These are phyloP conservation scores for human DNA, from an alignment of 2,113 vertebrate species.

Conservation along the genomic window DNA sequence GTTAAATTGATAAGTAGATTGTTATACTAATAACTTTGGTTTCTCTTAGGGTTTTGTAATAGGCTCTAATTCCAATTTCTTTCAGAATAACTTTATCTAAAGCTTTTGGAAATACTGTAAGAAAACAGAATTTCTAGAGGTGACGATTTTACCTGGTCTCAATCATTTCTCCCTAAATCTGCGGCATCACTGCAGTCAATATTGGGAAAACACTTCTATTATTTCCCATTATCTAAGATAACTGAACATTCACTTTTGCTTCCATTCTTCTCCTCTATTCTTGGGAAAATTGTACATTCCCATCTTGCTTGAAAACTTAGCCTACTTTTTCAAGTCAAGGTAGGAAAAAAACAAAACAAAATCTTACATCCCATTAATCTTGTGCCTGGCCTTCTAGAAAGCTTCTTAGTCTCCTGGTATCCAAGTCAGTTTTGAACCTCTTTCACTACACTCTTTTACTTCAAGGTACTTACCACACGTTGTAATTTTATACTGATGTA, in stretches of 20 bases:
- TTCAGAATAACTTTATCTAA: not conserved
- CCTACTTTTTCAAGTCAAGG: not conserved
- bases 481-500: not conserved
- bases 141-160: not conserved
- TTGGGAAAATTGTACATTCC: not conserved
- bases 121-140: not conserved
- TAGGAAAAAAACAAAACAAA: not conserved
- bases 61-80: not conserved
- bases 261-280: not conserved
- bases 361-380: not conserved
- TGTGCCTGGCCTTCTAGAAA: not conserved
- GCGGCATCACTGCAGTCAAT: not conserved
- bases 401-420: not conserved
- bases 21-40: not conserved
- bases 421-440: not conserved
- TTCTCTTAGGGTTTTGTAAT: not conserved
- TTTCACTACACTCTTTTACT: not conserved
- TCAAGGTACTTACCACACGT: not conserved
- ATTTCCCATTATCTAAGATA: not conserved
- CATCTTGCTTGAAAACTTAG: not conserved
- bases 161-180: not conserved
- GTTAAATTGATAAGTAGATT: not conserved
- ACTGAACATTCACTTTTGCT: conserved; percentile 6
- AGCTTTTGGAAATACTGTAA: not conserved
- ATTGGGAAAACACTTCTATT: not conserved